Evolutionary conservation across 2,113 vertebrate genomes (phyloP).

Genomic region (Strigops habroptila): DNA sequence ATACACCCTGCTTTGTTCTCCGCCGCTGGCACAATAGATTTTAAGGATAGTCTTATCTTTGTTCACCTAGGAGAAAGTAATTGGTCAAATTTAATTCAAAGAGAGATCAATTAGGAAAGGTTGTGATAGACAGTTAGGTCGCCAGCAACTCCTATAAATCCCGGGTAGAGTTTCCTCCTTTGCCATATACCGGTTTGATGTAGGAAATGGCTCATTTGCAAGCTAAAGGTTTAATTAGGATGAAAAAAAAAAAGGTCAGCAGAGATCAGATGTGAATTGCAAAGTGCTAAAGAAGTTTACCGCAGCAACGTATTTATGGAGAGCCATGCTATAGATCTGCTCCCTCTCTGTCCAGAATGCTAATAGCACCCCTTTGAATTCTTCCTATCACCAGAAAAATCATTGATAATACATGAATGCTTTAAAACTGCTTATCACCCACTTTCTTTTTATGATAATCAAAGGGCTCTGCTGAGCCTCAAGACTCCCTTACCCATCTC

Average conservation of each 20-base stretch:
- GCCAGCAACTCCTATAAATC: slow-evolving; percentile 20
- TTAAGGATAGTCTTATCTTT: not conserved
- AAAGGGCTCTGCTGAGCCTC: not conserved
- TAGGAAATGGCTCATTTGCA: slow-evolving; percentile 59
- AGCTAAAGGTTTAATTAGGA: slow-evolving; percentile 63
- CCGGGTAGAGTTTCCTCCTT: slow-evolving; percentile 22
- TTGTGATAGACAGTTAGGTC: slow-evolving; percentile 28
- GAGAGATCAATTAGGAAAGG: slow-evolving; percentile 30
- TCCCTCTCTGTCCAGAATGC: slow-evolving; percentile 12
- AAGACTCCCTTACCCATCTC: not conserved
- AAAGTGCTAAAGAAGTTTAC: slow-evolving; percentile 52
- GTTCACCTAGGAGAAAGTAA: slow-evolving; percentile 21
- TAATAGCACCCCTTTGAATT: not conserved
- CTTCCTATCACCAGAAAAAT: not conserved
- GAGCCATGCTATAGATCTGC: not conserved
- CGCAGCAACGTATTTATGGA: slow-evolving; percentile 5
- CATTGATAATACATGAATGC: not conserved
- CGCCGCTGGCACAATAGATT: not conserved
- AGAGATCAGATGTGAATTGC: slow-evolving; percentile 60
- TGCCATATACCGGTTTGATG: slow-evolving; percentile 7
- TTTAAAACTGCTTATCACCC: not conserved
- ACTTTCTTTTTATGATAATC: not conserved
- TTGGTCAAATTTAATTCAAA: slow-evolving; percentile 19
- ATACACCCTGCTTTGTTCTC: accelerated
- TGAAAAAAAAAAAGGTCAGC: slow-evolving; percentile 42